These are phyloP conservation scores for Alcedo atthis DNA, from an alignment of 2,797 vertebrate genomes.

Conservation along the genomic window DNA sequence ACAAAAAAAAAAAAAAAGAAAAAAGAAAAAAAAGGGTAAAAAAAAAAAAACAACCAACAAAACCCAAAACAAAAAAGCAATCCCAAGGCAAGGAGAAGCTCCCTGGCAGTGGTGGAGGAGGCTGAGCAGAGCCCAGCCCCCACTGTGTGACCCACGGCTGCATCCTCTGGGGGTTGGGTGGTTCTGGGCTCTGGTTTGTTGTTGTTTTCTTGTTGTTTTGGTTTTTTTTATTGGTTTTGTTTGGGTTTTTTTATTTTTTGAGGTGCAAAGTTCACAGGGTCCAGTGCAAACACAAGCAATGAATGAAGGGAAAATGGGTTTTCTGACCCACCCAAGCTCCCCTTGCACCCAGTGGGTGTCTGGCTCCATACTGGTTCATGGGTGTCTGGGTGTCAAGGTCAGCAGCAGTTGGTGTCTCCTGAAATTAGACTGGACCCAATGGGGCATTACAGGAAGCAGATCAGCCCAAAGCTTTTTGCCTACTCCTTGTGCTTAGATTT, in stretches of 20 bases:
- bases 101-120: constrained; percentile 55
- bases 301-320: constrained; percentile 34
- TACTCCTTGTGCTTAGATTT: constrained; percentile 40
- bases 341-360: neutral
- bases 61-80: neutral
- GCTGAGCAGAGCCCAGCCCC: constrained; percentile 60
- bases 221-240: neutral
- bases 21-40: too few species aligned
- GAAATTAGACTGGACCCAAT: constrained; percentile 24
- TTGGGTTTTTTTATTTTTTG: neutral
- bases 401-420: constrained; percentile 25
- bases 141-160: constrained; percentile 39
- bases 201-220: too few species aligned
- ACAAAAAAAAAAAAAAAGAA: too few species aligned
- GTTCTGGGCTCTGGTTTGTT: neutral
- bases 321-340: constrained; percentile 33
- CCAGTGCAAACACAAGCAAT: constrained; percentile 42
- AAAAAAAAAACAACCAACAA: neutral
- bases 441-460: constrained; percentile 31
- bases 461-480: constrained; percentile 17
- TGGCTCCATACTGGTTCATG: neutral
- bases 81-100: neutral
- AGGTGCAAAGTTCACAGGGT: constrained; percentile 54
- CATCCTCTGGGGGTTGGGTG: neutral
- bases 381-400: constrained; percentile 9